Conservation (phyloP, 2,888 invertebrate species). For the Eristalis intricaria region DNA sequence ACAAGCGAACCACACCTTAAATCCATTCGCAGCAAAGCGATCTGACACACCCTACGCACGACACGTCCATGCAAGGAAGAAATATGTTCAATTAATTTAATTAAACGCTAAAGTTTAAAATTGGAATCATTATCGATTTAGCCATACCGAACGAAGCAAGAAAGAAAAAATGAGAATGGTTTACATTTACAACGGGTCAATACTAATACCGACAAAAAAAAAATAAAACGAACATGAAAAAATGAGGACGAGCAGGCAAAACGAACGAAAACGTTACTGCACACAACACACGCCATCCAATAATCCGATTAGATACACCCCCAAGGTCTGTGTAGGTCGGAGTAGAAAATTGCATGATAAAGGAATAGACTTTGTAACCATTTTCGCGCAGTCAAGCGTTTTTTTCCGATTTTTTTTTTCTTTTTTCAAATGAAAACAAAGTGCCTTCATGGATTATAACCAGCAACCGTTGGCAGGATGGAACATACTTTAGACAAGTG, state of each 20-base stretch:
- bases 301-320: slow-evolving; percentile 57
- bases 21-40: background rate
- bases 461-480: background rate
- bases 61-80: background rate
- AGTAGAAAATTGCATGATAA: slow-evolving; percentile 58
- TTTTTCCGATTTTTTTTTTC: background rate
- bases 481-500: background rate
- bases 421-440: background rate
- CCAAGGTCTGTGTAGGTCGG: slow-evolving; percentile 42
- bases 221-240: background rate
- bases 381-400: slow-evolving; percentile 15
- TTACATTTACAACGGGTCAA: background rate
- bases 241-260: background rate
- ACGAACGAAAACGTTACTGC: slow-evolving; percentile 13
- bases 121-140: background rate
- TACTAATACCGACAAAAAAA: background rate
- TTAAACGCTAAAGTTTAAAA: background rate
- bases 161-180: background rate
- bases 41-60: background rate
- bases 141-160: background rate
- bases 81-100: background rate
- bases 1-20: background rate
- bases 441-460: background rate
- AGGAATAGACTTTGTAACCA: slow-evolving; percentile 1
- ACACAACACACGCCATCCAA: slow-evolving; percentile 36